Conservation (phyloP, 1,140 invertebrate genomes). For the Micrasema minimum region DNA sequence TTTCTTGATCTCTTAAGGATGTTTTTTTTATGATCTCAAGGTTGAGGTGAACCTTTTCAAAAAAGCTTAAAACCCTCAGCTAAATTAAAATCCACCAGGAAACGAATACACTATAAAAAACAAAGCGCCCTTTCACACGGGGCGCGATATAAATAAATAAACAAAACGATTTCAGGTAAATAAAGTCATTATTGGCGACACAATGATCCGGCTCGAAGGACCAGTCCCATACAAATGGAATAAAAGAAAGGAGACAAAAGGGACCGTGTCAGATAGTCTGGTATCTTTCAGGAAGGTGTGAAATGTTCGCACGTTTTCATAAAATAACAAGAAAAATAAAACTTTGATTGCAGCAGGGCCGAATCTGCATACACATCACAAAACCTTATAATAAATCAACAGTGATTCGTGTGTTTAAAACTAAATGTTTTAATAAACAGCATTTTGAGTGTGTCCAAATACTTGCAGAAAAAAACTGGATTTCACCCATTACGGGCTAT, state of each 20-base stretch:
- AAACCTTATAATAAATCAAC: no score
- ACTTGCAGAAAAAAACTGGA: no score
- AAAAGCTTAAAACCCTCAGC: no score
- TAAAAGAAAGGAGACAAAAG: slow-evolving; percentile 18
- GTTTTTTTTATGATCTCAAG: no score
- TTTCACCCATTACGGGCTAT: no score
- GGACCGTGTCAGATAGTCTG: slow-evolving; percentile 16
- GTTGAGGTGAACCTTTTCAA: no score
- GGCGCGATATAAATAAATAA: slow-evolving; percentile 36
- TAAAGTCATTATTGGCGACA: slow-evolving; percentile 27
- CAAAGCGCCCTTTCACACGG: slow-evolving; percentile 11
- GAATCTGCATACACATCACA: no score
- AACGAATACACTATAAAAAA: not conserved
- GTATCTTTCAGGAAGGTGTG: slow-evolving; percentile 20
- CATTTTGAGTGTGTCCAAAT: no score
- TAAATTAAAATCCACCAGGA: slow-evolving; percentile 4
- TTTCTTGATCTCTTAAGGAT: no score
- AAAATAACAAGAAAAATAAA: not conserved
- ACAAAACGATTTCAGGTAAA: slow-evolving; percentile 30
- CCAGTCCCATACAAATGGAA: not conserved
- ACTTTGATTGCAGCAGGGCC: not conserved
- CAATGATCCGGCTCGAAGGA: slow-evolving; percentile 18
- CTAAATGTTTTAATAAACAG: no score
- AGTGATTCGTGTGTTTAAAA: no score
- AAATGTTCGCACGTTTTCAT: slow-evolving; percentile 25